Conservation (phyloP, 2,888 invertebrate species). For the Blomia tropicalis region DNA sequence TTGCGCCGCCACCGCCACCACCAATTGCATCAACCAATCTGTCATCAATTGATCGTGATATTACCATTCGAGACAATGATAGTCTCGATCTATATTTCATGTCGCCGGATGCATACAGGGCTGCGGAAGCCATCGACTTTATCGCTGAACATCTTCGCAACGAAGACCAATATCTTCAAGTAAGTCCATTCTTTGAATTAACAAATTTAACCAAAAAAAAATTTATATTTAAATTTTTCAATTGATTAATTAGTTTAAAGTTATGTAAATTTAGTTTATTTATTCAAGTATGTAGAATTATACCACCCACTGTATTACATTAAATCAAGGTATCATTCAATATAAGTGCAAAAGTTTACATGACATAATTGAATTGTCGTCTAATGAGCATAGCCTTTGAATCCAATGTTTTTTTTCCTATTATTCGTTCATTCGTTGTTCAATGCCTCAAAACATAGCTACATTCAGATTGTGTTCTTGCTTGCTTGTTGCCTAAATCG, state of each 20-base stretch:
- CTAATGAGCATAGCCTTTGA: too few relatives aligned
- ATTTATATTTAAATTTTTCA: too few relatives aligned
- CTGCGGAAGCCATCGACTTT: slow-evolving; percentile 89
- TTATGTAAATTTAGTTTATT: background rate
- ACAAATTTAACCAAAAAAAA: background rate
- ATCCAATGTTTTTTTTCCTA: too few relatives aligned
- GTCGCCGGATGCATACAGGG: slow-evolving; percentile 77
- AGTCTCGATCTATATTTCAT: slow-evolving; percentile 69
- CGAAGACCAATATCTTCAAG: slow-evolving; percentile 96
- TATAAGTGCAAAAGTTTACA: too few relatives aligned
- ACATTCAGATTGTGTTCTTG: too few relatives aligned
- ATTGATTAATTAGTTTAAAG: background rate
- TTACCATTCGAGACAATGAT: slow-evolving; percentile 46
- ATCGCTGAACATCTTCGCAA: slow-evolving; percentile 86
- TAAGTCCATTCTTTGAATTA: slow-evolving; percentile 36
- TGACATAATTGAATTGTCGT: too few relatives aligned
- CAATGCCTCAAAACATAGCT: too few relatives aligned
- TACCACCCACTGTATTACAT: too few relatives aligned
- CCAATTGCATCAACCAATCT: background rate
- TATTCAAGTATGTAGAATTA: background rate
- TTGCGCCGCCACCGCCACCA: background rate
- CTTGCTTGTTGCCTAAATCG: too few relatives aligned
- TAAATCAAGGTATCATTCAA: too few relatives aligned
- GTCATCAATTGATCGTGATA: slow-evolving; percentile 32
- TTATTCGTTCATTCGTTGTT: too few relatives aligned